These are phyloP conservation scores for Magallana angulata DNA, from an alignment of 1,140 invertebrate species.

Conservation along the genomic window DNA sequence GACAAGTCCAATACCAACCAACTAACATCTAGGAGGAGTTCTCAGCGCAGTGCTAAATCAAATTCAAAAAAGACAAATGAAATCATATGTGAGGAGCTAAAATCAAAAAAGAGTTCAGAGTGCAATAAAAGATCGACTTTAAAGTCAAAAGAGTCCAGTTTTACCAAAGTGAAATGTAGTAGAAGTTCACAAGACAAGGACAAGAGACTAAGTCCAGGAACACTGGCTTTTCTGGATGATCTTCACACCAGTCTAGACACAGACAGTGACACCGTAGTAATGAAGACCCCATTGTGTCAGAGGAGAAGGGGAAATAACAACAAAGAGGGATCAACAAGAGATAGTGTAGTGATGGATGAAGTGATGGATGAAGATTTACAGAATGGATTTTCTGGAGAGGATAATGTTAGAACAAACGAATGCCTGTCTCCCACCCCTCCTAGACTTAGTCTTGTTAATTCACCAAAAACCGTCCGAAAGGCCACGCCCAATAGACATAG, in stretches of 20 bases:
- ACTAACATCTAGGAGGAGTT: too few species aligned
- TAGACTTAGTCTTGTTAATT: not conserved
- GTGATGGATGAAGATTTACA: not conserved
- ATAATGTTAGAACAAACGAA: constrained; percentile 65
- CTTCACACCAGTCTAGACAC: constrained; percentile 37
- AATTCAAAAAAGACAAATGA: too few species aligned
- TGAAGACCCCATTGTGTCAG: not conserved
- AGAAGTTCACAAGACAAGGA: not conserved
- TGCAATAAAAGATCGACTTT: too few species aligned
- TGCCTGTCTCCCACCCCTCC: constrained; percentile 74
- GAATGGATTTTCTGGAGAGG: constrained; percentile 11
- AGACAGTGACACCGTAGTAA: not conserved
- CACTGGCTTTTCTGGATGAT: constrained; percentile 49
- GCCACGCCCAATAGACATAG: not conserved
- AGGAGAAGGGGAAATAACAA: not conserved
- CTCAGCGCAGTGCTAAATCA: too few species aligned
- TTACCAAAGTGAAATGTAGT: not conserved
- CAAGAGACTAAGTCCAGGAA: constrained; percentile 55
- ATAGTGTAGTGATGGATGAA: not conserved
- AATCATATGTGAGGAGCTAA: too few species aligned
- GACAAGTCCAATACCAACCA: too few species aligned
- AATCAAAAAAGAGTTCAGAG: too few species aligned
- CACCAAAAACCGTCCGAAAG: not conserved
- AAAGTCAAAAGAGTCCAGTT: not conserved
- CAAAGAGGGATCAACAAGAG: not conserved